phyloP scores from a whole-genome alignment of 2,888 invertebrate species.

The Anoplius nigerrimus region DNA sequence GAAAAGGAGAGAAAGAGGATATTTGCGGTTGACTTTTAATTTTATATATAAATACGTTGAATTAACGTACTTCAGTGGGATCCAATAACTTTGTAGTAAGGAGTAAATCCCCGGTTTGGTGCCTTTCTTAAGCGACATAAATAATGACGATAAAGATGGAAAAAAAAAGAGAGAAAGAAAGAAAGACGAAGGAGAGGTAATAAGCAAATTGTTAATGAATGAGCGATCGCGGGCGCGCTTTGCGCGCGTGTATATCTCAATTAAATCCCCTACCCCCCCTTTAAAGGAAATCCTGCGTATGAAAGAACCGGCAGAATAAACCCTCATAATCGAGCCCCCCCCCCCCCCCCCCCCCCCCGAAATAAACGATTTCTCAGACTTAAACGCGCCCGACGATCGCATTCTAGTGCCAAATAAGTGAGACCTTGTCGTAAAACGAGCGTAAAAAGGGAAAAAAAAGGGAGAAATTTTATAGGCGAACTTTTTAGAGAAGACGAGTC shows the following conservation, averaged over 20 bases:
- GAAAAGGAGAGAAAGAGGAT: constrained; percentile 28
- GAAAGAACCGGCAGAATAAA: constrained; percentile 10
- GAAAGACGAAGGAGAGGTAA: constrained; percentile 8
- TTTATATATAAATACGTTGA: constrained; percentile 67
- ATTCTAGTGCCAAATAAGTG: constrained; percentile 74
- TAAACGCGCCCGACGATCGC: constrained; percentile 56
- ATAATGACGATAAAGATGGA: constrained; percentile 51
- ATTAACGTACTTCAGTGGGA: constrained; percentile 69
- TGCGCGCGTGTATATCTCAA: constrained; percentile 4
- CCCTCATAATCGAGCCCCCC: constrained; percentile 20
- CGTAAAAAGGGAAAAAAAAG: constrained; percentile 31
- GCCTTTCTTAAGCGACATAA: constrained; percentile 70
- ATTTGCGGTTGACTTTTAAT: constrained; percentile 65
- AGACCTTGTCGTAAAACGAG: constrained; percentile 63
- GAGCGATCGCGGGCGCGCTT: constrained; percentile 34
- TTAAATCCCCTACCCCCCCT: background rate
- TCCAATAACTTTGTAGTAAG: constrained; percentile 56
- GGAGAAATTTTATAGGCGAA: constrained; percentile 71
- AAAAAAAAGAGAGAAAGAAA: constrained; percentile 37
- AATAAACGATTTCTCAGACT: constrained; percentile 21
- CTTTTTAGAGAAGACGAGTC: constrained; percentile 71
- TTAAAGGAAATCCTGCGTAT: background rate
- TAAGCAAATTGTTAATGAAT: constrained; percentile 28
- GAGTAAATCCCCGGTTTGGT: constrained; percentile 72
- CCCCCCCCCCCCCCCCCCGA: constrained; percentile 5